Evolutionary conservation across 1,140 invertebrate species (phyloP).

Genomic region (Drosophila baimaii): DNA sequence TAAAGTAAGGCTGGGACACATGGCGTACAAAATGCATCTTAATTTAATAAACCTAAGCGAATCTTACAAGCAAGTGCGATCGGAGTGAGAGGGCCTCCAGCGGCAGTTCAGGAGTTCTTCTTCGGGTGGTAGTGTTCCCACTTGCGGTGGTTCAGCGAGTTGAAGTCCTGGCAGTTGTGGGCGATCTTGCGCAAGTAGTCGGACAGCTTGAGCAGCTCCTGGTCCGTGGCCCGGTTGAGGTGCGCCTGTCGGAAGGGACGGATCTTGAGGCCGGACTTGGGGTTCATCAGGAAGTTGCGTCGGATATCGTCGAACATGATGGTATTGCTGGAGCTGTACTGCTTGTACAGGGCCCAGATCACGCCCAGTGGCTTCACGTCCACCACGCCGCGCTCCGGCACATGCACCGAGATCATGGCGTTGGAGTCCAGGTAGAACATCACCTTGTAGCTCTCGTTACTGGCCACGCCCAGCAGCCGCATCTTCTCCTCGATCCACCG

Average conservation of each 20-base stretch:
- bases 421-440: conserved; percentile 95
- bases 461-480: conserved; percentile 94
- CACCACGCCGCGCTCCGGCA: conserved; percentile 85
- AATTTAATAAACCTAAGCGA: conserved; percentile 72
- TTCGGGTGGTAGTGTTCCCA: conserved; percentile 94
- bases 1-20: conserved; percentile 41
- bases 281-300: conserved; percentile 99
- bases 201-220: conserved; percentile 92
- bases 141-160: conserved; percentile 93
- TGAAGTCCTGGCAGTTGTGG: conserved; percentile 91
- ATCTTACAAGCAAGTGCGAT: conserved; percentile 45
- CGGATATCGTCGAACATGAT: conserved; percentile 99
- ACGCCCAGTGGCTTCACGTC: conserved; percentile 97
- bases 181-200: conserved; percentile 95
- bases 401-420: conserved; percentile 97
- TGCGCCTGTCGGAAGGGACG: conserved; percentile 95
- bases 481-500: conserved; percentile 99
- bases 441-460: conserved; percentile 95
- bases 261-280: conserved; percentile 95
- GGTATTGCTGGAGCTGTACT: conserved; percentile 95
- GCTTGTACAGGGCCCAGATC: conserved; percentile 97
- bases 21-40: conserved; percentile 63
- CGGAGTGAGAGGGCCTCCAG: neutral
- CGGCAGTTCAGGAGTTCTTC: conserved; percentile 55
- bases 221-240: conserved; percentile 92